These are phyloP conservation scores for Chionis minor DNA, from an alignment of 2,113 vertebrate genomes.

Conservation along the genomic window DNA sequence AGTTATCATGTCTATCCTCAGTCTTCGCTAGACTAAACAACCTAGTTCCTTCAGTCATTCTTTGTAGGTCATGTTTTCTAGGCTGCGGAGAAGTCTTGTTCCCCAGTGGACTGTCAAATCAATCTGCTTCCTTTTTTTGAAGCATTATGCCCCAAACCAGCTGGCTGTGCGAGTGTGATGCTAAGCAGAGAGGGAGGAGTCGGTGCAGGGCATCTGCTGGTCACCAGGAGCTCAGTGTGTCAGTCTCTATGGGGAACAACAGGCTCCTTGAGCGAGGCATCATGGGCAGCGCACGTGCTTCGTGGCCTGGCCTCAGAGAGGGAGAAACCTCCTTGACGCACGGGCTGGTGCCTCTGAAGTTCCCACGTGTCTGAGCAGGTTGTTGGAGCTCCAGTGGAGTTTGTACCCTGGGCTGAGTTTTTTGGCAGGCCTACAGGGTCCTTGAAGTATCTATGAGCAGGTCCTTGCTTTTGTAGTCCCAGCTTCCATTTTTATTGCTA, in stretches of 20 bases:
- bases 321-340: background rate
- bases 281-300: accelerated
- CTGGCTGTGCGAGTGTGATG: background rate
- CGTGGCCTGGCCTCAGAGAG: background rate
- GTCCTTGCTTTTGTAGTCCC: background rate
- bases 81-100: slow-evolving; percentile 41
- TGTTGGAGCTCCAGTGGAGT: background rate
- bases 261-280: background rate
- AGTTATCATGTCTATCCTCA: background rate
- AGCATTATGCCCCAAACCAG: slow-evolving; percentile 27
- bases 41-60: slow-evolving; percentile 70
- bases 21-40: slow-evolving; percentile 62
- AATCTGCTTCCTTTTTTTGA: slow-evolving; percentile 47
- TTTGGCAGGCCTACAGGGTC: background rate
- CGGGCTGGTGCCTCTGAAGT: too few species aligned
- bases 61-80: slow-evolving; percentile 69
- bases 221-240: background rate
- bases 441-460: background rate
- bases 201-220: background rate
- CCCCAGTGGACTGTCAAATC: slow-evolving; percentile 64
- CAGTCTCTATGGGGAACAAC: background rate
- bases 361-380: background rate
- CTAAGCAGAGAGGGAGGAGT: background rate
- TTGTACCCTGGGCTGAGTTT: background rate
- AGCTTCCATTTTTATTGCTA: background rate